A percentile compares a stretch with the other conserved stretches of the same genome.
Conservation (phyloP, 2,113 vertebrate genomes). For the Taurulus bubalis region DNA sequence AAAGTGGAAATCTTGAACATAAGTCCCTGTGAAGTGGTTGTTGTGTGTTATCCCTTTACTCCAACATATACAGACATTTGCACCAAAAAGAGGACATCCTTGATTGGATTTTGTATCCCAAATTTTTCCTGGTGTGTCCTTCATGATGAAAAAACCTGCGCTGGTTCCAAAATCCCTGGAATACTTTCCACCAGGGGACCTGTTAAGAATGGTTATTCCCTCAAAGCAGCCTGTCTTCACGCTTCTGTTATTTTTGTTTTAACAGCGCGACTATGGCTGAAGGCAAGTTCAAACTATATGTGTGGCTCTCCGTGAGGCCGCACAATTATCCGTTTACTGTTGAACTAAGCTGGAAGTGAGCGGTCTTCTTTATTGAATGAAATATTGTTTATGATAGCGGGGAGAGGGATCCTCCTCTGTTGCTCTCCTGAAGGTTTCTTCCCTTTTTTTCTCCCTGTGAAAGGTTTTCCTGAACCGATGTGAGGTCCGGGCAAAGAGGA, state of each 20-base stretch:
- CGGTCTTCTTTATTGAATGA: conserved; percentile 24
- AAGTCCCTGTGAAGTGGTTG: conserved; percentile 4
- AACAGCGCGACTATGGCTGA: conserved; percentile 44
- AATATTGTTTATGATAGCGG: not conserved
- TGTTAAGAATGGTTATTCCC: conserved; percentile 45
- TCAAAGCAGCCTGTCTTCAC: conserved; percentile 12
- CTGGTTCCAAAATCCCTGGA: conserved; percentile 31
- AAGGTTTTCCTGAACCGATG: too few species aligned
- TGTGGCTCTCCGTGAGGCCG: conserved; percentile 49
- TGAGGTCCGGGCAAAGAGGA: too few species aligned
- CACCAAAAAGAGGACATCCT: not conserved
- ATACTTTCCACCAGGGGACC: conserved; percentile 20
- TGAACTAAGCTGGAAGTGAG: conserved; percentile 10
- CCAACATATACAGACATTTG: conserved; percentile 1
- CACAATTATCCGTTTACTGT: conserved; percentile 65
- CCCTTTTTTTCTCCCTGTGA: too few species aligned
- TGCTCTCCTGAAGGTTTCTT: too few species aligned
- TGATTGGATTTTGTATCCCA: conserved; percentile 66
- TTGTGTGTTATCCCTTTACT: not conserved
- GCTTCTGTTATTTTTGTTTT: conserved; percentile 50
- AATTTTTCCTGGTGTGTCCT: conserved; percentile 6
- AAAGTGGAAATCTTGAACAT: not conserved
- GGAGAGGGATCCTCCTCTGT: too few species aligned
- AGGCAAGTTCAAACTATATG: conserved; percentile 55
- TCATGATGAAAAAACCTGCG: not conserved